Evolutionary conservation across 2,888 invertebrate species (phyloP).

Genomic region (Drosophila antonietae): DNA sequence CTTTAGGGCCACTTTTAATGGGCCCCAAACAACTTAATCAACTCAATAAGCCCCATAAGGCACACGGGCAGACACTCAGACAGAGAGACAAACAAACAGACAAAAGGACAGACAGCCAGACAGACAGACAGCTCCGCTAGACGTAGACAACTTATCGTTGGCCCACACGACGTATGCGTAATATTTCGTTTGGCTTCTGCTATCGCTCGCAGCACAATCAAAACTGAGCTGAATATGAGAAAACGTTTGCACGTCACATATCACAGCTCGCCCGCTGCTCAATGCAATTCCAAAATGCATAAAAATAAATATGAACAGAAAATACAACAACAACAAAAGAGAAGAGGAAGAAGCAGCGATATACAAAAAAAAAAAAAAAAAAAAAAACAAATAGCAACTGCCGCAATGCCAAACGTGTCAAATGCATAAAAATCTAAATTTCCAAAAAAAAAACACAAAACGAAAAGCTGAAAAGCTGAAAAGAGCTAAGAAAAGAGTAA

Average conservation of each 20-base stretch:
- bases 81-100: not conserved
- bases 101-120: not conserved
- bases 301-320: not conserved
- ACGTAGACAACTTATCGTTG: not conserved
- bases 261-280: constrained; percentile 22
- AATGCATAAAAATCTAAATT: constrained; percentile 67
- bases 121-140: not conserved
- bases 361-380: not conserved
- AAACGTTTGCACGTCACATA: constrained; percentile 39
- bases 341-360: not conserved
- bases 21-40: constrained; percentile 53
- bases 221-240: constrained; percentile 4
- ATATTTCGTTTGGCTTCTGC: constrained; percentile 25
- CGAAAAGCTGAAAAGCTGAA: constrained; percentile 8
- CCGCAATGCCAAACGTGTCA: constrained; percentile 64
- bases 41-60: constrained; percentile 48
- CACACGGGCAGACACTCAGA: not conserved
- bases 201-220: constrained; percentile 4
- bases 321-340: not conserved
- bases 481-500: constrained; percentile 8
- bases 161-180: constrained; percentile 48
- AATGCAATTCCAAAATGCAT: constrained; percentile 28
- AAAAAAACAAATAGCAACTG: constrained; percentile 21
- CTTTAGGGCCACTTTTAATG: constrained; percentile 34
- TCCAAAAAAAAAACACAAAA: constrained; percentile 10